Conservation (phyloP, 2,888 invertebrate genomes). For the Macaria liturata region DNA sequence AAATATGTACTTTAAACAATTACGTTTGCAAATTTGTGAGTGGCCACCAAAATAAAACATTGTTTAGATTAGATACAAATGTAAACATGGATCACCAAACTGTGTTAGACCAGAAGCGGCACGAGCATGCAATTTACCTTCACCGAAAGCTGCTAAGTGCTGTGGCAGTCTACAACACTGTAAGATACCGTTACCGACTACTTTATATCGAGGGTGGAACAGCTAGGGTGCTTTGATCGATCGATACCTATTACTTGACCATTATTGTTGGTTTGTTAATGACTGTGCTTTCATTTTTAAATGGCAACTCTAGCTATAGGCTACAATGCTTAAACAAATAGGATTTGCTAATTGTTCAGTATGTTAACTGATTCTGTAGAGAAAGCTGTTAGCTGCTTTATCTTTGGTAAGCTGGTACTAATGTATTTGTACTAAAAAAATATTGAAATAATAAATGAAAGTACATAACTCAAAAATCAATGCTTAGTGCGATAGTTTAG, state of each 20-base stretch:
- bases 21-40: conserved; percentile 7
- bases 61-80: conserved; percentile 8
- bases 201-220: conserved; percentile 47
- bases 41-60: conserved; percentile 19
- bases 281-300: background rate
- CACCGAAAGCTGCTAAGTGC: conserved; percentile 72
- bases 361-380: no score
- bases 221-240: conserved; percentile 53
- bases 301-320: background rate
- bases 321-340: no score
- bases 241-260: conserved; percentile 5
- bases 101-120: conserved; percentile 59
- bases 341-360: no score
- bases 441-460: no score
- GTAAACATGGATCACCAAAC: conserved; percentile 35
- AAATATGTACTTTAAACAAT: background rate
- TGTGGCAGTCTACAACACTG: conserved; percentile 63
- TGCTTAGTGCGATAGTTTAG: no score
- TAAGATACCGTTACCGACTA: conserved; percentile 54
- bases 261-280: background rate
- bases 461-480: no score
- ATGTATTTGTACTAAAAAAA: no score
- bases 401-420: no score
- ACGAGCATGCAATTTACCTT: conserved; percentile 79
- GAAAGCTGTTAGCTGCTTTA: no score